These are phyloP conservation scores for Hydrocynus forskahlii DNA, from an alignment of 2,797 vertebrate genomes.

Conservation along the genomic window DNA sequence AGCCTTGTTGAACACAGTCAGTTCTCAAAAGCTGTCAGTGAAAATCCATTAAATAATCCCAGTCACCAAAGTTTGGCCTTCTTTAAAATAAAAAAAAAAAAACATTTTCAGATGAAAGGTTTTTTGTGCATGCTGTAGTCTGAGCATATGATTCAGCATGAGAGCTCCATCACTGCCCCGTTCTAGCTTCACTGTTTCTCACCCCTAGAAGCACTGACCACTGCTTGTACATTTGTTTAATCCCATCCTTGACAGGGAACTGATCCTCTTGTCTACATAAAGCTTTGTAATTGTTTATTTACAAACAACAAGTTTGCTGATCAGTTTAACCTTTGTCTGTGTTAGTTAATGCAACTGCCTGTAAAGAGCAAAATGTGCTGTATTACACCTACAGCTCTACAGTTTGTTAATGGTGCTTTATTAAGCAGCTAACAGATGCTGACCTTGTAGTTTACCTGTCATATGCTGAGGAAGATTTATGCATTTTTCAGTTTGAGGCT, in stretches of 20 bases:
- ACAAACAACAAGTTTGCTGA: slow-evolving; percentile 18
- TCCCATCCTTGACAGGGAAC: neutral
- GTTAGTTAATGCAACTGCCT: slow-evolving; percentile 23
- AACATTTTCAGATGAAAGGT: slow-evolving; percentile 17
- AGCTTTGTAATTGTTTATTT: slow-evolving; percentile 34
- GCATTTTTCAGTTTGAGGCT: slow-evolving; percentile 10
- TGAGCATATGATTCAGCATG: slow-evolving; percentile 15
- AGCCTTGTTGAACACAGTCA: no score
- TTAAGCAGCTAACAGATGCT: slow-evolving; percentile 23
- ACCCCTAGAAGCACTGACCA: slow-evolving; percentile 1
- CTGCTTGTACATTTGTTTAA: slow-evolving; percentile 17
- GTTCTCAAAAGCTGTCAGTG: neutral
- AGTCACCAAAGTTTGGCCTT: neutral
- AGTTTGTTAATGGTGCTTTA: slow-evolving; percentile 26
- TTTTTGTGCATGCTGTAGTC: slow-evolving; percentile 19
- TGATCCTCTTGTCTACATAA: neutral
- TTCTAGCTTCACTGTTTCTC: slow-evolving; percentile 2
- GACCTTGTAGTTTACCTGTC: neutral
- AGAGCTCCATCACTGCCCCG: slow-evolving; percentile 20
- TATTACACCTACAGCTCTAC: slow-evolving; percentile 4
- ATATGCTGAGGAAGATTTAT: slow-evolving; percentile 12
- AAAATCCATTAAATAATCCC: slow-evolving; percentile 35
- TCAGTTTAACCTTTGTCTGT: slow-evolving; percentile 27
- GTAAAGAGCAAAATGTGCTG: slow-evolving; percentile 21
- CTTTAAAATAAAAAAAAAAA: neutral